Base-by-base conservation (phyloP, 2,113 vertebrate genomes). In the Piaya cayana region DNA sequence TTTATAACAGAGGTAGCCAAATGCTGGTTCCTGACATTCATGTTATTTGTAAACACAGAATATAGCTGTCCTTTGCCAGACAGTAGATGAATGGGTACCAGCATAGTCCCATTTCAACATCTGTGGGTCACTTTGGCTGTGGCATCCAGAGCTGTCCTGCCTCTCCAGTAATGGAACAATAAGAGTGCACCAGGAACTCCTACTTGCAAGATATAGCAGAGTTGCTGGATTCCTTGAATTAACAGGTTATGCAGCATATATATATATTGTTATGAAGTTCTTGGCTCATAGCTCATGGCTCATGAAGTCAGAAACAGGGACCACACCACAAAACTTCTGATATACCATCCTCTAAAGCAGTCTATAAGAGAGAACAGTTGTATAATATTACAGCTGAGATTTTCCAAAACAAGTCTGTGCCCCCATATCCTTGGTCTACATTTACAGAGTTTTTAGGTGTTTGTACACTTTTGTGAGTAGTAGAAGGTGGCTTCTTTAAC, bases 31-130 rank as follows among this genome's bases (percentile, higher is more conserved):
- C 64, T 74, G n/a, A 70, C 10, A 19, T 78, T 59, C 45, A 29
- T 1, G 1, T 4, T 79, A 34, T 65, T n/a, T 55, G 8, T 65
- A 65, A 83, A 30, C 15, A 68, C 36, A 56, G 15, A 90, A 34
- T 4, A 4, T 2, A 43, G 21, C 12, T 34, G 20, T 77, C 36
- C 30, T 45, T 43, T 68, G 15, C 19, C 43, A 47, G 42, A 27
- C 18, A 47, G 19, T 14, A 27, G 30, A 76, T 69, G 26, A 64
- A 88, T 6, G 16, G 5, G 6, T 72, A 23, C 3, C 49, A 30
- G 5, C 1, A 0, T 5, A 23, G 6, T 23, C 13, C 34, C 55
- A 1, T 15, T 79, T 69, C 79, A 60, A 3, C 1, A 0, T 27
- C 53, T n/a, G 53, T 36, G 14, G 20, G 20, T 63, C 63, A 27